These are phyloP conservation scores for Clinocottus analis DNA, from an alignment of 2,113 vertebrate species.

Conservation along the genomic window DNA sequence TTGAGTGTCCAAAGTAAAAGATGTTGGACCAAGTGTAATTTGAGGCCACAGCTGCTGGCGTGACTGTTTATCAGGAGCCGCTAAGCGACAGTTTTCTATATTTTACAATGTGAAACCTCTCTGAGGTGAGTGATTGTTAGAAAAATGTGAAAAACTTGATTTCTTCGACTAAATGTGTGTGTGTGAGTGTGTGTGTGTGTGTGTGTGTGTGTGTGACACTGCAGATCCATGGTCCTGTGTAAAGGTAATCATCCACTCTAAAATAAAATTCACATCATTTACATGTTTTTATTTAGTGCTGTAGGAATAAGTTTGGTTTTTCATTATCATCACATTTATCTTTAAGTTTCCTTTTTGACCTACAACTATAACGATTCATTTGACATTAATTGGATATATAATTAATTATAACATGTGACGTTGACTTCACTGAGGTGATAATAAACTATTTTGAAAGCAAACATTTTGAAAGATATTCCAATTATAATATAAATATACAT, in stretches of 20 bases:
- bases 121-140: constrained; percentile 15
- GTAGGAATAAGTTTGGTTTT: background rate
- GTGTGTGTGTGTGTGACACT: background rate
- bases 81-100: background rate
- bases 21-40: constrained; percentile 25
- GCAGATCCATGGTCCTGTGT: background rate
- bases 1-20: constrained; percentile 2
- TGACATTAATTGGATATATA: background rate
- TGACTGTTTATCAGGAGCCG: too few relatives aligned
- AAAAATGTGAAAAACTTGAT: background rate
- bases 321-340: background rate
- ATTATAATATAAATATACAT: background rate
- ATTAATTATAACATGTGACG: too few relatives aligned
- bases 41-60: constrained; percentile 28
- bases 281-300: background rate
- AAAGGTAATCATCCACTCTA: background rate
- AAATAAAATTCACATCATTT: background rate
- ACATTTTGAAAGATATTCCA: background rate
- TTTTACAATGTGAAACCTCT: constrained; percentile 3
- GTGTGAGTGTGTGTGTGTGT: background rate
- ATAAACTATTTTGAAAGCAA: background rate
- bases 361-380: background rate
- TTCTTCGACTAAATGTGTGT: background rate
- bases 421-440: background rate
- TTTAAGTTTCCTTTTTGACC: background rate